A percentile compares a stretch with the other conserved stretches of the same genome.
Evolutionary conservation across 1,140 invertebrate genomes (phyloP).

Genomic region (Scylla paramamosain): DNA sequence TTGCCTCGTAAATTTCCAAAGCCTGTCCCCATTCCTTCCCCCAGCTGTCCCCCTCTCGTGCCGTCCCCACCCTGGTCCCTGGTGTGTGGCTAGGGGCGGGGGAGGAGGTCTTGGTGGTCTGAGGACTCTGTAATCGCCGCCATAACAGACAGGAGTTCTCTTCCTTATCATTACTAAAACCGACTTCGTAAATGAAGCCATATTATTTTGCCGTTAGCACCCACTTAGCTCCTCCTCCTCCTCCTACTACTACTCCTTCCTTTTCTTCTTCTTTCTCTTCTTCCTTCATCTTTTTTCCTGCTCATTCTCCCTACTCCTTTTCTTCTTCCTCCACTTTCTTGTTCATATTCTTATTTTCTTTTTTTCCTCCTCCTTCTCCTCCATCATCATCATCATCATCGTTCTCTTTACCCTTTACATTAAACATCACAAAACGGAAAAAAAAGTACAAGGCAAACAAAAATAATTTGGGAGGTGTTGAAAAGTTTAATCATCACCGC

Average conservation of each 20-base stretch:
- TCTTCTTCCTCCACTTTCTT: not conserved
- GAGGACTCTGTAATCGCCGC: conserved; percentile 33
- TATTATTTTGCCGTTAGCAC: conserved; percentile 5
- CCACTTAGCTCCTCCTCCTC: not conserved
- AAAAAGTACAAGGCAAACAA: no score
- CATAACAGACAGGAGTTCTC: conserved; percentile 34
- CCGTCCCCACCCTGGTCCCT: not conserved
- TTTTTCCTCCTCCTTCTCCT: not conserved
- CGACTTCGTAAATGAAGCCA: conserved; percentile 43
- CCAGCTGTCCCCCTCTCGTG: not conserved
- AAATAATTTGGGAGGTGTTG: no score
- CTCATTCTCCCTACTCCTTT: not conserved
- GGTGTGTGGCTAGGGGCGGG: not conserved
- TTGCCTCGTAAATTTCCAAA: conserved; percentile 5
- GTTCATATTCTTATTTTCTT: not conserved
- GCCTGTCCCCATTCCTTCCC: not conserved
- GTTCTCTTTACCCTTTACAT: no score
- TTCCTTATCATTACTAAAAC: conserved; percentile 46
- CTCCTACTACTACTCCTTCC: not conserved
- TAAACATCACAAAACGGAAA: no score
- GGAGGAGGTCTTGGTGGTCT: conserved; percentile 6
- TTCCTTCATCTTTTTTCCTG: not conserved
- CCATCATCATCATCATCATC: no score
- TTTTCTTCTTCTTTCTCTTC: not conserved
- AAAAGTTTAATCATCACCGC: no score